These are phyloP conservation scores for Morone chrysops DNA, from an alignment of 2,113 vertebrate genomes.

Conservation along the genomic window DNA sequence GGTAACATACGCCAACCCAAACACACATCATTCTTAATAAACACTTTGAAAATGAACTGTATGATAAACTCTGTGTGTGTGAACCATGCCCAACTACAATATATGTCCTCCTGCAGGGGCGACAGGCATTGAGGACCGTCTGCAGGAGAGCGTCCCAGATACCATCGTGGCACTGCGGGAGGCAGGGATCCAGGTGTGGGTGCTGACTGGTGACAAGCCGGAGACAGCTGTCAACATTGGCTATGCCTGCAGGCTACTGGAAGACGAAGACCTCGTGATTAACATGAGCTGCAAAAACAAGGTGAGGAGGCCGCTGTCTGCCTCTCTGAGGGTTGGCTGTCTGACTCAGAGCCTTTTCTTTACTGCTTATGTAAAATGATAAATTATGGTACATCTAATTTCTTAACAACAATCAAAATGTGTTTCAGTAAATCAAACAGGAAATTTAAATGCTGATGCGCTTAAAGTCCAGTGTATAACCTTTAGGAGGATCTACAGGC, in stretches of 20 bases:
- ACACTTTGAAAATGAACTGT: background rate
- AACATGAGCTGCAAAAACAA: constrained; percentile 91
- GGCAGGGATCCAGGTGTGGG: constrained; percentile 95
- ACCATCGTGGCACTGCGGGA: constrained; percentile 89
- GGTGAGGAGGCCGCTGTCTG: constrained; percentile 79
- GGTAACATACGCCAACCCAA: constrained; percentile 61
- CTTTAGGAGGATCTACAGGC: too few relatives aligned
- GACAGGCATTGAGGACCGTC: constrained; percentile 95
- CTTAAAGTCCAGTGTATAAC: too few relatives aligned
- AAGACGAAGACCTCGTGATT: constrained; percentile 90
- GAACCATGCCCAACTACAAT: constrained; percentile 20
- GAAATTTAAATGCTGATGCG: background rate
- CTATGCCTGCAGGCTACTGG: constrained; percentile 92
- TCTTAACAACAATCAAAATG: background rate
- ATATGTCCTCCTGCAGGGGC: constrained; percentile 84
- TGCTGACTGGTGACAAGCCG: constrained; percentile 96
- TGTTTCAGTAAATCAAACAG: background rate
- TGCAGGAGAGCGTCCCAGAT: constrained; percentile 93
- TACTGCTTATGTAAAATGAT: constrained; percentile 11
- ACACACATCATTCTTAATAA: background rate
- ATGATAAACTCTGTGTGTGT: constrained; percentile 20
- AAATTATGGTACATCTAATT: background rate
- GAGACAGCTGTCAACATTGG: constrained; percentile 97
- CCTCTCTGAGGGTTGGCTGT: constrained; percentile 11
- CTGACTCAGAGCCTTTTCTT: constrained; percentile 4